These are phyloP conservation scores for Mycetomoellerius zeteki DNA, from an alignment of 1,140 invertebrate genomes.

Conservation along the genomic window DNA sequence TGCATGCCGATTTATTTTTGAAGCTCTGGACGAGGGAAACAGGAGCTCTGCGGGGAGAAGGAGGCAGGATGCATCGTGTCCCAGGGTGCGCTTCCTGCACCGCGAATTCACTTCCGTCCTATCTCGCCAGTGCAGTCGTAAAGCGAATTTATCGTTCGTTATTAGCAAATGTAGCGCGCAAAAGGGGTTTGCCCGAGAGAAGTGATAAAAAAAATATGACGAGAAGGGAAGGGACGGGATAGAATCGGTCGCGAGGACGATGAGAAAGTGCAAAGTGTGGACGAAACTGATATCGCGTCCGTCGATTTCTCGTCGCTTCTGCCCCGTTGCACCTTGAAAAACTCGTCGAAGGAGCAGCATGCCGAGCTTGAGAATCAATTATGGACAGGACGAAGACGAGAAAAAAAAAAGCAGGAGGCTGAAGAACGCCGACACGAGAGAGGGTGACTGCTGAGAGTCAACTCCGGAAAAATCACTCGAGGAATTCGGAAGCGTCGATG, in stretches of 20 bases:
- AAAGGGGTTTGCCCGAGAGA: conserved; percentile 44
- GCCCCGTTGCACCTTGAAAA: conserved; percentile 67
- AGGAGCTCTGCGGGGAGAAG: neutral
- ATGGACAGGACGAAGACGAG: conserved; percentile 35
- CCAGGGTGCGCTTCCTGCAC: conserved; percentile 43
- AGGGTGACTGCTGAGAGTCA: conserved; percentile 25
- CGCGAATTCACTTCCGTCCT: conserved; percentile 37
- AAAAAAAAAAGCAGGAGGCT: neutral
- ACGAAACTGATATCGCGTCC: conserved; percentile 68
- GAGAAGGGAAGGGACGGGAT: neutral
- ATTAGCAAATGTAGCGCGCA: conserved; percentile 74
- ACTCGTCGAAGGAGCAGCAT: conserved; percentile 57
- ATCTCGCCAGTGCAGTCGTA: conserved; percentile 62
- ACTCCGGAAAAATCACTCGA: conserved; percentile 47
- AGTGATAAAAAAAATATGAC: conserved; percentile 55
- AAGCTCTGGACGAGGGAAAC: conserved; percentile 16
- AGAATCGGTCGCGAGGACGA: neutral
- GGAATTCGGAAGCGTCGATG: conserved; percentile 59
- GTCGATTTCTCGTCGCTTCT: conserved; percentile 71
- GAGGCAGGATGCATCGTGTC: conserved; percentile 39
- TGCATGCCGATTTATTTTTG: conserved; percentile 46
- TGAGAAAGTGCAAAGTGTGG: conserved; percentile 30
- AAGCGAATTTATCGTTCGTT: conserved; percentile 72
- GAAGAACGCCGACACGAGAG: conserved; percentile 9
- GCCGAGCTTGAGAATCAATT: conserved; percentile 70